Conservation (phyloP, 2,113 vertebrate genomes). For the Suricata suricatta region DNA sequence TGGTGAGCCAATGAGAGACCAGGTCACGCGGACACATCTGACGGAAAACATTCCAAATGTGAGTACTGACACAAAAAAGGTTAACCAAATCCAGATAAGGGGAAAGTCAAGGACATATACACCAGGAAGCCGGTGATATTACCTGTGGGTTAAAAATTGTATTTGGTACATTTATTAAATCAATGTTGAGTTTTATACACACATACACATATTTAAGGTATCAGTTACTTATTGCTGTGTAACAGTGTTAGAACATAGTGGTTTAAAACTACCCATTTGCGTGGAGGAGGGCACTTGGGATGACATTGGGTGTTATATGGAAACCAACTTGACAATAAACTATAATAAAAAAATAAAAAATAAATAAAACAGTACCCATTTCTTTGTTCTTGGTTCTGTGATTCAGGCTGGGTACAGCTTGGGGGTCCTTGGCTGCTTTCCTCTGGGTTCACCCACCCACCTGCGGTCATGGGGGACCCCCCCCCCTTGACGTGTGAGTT, state of each 20-base stretch:
- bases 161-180: background rate
- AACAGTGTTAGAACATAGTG: background rate
- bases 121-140: background rate
- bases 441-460: background rate
- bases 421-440: background rate
- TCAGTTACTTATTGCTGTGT: background rate
- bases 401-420: background rate
- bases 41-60: constrained; percentile 41
- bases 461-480: background rate
- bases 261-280: background rate
- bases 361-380: background rate
- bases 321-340: too few relatives aligned
- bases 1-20: background rate
- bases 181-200: background rate
- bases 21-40: background rate
- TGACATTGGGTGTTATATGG: too few relatives aligned
- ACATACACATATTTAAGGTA: background rate
- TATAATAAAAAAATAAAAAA: too few relatives aligned
- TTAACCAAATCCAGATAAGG: background rate
- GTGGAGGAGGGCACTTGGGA: too few relatives aligned
- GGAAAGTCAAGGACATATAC: background rate
- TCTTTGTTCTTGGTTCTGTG: background rate
- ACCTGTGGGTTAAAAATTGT: background rate
- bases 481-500: background rate
- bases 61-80: background rate